Conservation (phyloP, 92 coral and sea anemone species). For the Umimayanthus kanabou region DNA sequence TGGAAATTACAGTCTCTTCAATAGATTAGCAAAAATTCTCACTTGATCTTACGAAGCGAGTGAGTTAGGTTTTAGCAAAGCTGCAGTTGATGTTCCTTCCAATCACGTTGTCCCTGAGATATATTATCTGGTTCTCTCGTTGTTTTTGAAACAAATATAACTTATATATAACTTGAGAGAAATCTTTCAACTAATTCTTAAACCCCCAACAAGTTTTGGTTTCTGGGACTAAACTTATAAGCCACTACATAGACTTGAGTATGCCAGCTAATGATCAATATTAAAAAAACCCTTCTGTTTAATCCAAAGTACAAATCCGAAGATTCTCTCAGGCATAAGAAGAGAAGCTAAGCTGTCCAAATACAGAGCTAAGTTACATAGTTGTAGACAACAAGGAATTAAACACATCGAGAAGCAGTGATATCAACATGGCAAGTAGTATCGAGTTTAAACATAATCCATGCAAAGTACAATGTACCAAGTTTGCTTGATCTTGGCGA, state of each 20-base stretch:
- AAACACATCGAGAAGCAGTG: too few relatives aligned
- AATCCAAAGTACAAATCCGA: neutral
- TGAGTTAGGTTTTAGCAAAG: slow-evolving; percentile 14
- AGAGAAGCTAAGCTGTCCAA: neutral
- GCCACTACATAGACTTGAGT: too few relatives aligned
- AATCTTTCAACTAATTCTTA: slow-evolving; percentile 5
- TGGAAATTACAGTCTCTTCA: neutral
- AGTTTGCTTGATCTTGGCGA: neutral
- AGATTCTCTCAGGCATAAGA: neutral
- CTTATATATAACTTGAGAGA: too few relatives aligned
- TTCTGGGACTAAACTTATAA: neutral
- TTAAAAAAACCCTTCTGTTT: too few relatives aligned
- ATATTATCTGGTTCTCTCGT: neutral
- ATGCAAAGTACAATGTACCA: too few relatives aligned
- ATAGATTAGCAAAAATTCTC: slow-evolving; percentile 4
- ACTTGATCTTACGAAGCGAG: neutral
- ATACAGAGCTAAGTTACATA: neutral
- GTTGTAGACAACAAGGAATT: neutral
- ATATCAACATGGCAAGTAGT: neutral
- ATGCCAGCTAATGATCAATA: too few relatives aligned
- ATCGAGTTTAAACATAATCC: too few relatives aligned
- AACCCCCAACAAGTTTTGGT: neutral
- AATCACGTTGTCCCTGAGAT: neutral
- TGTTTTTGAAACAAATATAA: slow-evolving; percentile 3
- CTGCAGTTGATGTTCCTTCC: neutral